These are phyloP conservation scores for Eueides isabella DNA, from an alignment of 1,140 invertebrate species.

Conservation along the genomic window DNA sequence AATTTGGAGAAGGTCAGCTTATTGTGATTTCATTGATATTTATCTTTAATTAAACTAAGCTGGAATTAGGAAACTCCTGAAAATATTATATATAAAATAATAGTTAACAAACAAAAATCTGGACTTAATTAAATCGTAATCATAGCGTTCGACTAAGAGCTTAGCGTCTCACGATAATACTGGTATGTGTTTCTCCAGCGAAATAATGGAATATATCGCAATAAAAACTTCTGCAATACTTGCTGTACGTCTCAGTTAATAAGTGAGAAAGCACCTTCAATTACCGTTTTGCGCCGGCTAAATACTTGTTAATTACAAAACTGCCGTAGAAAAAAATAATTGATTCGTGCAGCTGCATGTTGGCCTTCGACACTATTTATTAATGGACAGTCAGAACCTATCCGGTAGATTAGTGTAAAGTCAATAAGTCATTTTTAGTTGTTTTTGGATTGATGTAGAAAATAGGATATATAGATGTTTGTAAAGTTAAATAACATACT, in stretches of 20 bases:
- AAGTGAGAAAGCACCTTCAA: slow-evolving; percentile 50
- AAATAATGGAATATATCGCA: slow-evolving; percentile 45
- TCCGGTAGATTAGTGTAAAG: background rate
- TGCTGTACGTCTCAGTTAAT: slow-evolving; percentile 43
- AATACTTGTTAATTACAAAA: slow-evolving; percentile 56
- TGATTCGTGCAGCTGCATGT: slow-evolving; percentile 18
- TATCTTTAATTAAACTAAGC: background rate
- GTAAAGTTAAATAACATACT: too few relatives aligned
- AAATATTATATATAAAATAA: too few relatives aligned
- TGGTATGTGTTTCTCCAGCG: slow-evolving; percentile 42
- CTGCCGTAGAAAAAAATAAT: slow-evolving; percentile 42
- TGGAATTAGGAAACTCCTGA: background rate
- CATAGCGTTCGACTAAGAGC: slow-evolving; percentile 17
- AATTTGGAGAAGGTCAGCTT: background rate
- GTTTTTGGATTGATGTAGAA: background rate
- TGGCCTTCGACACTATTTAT: slow-evolving; percentile 13
- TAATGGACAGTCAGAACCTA: background rate
- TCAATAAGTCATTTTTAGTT: background rate
- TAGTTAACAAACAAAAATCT: too few relatives aligned
- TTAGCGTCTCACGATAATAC: slow-evolving; percentile 41
- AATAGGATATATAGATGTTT: too few relatives aligned
- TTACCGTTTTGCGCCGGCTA: slow-evolving; percentile 51
- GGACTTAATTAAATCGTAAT: background rate
- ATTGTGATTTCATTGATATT: background rate
- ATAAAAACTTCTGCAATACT: slow-evolving; percentile 38